phyloP scores from a whole-genome alignment of 2,797 vertebrate species.

The Cuniculus paca region DNA sequence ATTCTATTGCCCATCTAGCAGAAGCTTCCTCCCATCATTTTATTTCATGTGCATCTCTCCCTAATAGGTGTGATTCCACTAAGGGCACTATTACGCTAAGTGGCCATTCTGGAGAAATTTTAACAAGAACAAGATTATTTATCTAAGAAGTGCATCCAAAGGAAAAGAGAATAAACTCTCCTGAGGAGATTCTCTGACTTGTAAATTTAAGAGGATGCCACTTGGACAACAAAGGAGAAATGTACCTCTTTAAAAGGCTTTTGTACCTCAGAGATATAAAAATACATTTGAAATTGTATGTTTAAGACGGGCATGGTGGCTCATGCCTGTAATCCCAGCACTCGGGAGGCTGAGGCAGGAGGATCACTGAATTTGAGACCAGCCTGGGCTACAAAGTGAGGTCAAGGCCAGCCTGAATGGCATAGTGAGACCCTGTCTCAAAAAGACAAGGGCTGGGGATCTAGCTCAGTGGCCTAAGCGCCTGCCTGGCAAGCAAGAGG shows the following conservation, averaged over 20 bases:
- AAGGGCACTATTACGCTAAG: neutral
- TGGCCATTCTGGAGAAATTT: neutral
- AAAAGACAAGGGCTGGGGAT: too few relatives aligned
- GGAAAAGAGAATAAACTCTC: constrained; percentile 1
- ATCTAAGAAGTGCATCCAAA: constrained; percentile 9
- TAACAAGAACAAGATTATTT: neutral
- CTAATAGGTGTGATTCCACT: neutral
- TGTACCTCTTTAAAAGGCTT: neutral
- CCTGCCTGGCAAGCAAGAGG: too few relatives aligned
- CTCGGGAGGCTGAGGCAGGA: too few relatives aligned
- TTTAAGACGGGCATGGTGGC: too few relatives aligned
- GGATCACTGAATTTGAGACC: too few relatives aligned
- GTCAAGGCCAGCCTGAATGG: too few relatives aligned
- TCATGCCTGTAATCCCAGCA: too few relatives aligned
- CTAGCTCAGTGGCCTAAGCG: too few relatives aligned
- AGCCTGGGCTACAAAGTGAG: too few relatives aligned
- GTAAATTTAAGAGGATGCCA: neutral
- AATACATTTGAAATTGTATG: neutral
- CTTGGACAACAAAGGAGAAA: neutral
- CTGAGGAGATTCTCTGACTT: neutral
- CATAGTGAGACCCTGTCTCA: too few relatives aligned
- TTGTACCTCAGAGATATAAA: neutral
- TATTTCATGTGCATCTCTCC: neutral
- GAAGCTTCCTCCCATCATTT: neutral
- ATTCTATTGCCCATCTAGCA: neutral